Conservation (phyloP, 1,140 invertebrate species). For the Cydia splendana region DNA sequence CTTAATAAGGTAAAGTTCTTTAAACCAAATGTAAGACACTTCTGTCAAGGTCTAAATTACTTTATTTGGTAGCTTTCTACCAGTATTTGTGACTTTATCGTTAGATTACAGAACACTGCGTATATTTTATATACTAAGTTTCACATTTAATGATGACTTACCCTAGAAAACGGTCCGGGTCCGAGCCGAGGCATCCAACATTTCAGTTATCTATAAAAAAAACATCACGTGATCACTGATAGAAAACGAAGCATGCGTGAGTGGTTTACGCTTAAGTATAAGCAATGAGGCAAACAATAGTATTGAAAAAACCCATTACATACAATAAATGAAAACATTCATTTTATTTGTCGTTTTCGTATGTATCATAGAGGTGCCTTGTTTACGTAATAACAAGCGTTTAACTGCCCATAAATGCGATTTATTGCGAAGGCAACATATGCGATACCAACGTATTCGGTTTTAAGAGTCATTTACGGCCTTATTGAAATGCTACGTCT, state of each 20-base stretch:
- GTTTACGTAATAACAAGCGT: slow-evolving; percentile 54
- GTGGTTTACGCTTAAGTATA: background rate
- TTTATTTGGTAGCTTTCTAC: too few relatives aligned
- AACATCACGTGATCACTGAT: too few relatives aligned
- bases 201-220: too few relatives aligned
- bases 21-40: too few relatives aligned
- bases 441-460: slow-evolving; percentile 41
- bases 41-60: too few relatives aligned
- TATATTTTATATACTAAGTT: too few relatives aligned
- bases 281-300: background rate
- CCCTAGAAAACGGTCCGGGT: too few relatives aligned
- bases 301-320: background rate
- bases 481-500: slow-evolving; percentile 33
- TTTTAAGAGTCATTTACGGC: slow-evolving; percentile 22
- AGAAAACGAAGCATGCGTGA: background rate
- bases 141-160: too few relatives aligned
- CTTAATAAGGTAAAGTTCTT: too few relatives aligned
- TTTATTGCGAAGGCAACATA: slow-evolving; percentile 52
- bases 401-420: slow-evolving; percentile 62
- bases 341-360: slow-evolving; percentile 46
- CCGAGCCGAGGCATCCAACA: too few relatives aligned
- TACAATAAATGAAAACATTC: slow-evolving; percentile 27
- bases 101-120: too few relatives aligned
- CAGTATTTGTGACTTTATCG: too few relatives aligned
- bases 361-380: slow-evolving; percentile 47